phyloP scores from a whole-genome alignment of 1,140 invertebrate species.

The Kradibia gibbosae region DNA sequence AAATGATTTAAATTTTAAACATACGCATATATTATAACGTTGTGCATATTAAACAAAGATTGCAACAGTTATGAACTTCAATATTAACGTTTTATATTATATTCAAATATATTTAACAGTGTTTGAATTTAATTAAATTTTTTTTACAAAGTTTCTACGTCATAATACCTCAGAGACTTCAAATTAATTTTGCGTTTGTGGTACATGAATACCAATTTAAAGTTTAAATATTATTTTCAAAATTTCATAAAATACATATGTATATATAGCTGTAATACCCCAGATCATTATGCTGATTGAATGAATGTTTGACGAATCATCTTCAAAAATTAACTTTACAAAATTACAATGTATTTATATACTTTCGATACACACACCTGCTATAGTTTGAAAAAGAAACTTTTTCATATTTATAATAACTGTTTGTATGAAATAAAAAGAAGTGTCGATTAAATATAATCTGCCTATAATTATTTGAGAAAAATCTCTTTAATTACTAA shows the following conservation, averaged over 20 bases:
- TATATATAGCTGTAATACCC: neutral
- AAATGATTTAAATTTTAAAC: no score
- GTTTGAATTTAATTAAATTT: conserved; percentile 6
- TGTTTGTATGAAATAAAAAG: no score
- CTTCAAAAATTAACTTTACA: neutral
- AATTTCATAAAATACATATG: neutral
- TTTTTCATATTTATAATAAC: no score
- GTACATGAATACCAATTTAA: neutral
- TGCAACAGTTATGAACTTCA: neutral
- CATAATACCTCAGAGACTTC: neutral
- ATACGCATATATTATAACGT: no score
- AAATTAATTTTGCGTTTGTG: neutral
- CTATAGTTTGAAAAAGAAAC: no score
- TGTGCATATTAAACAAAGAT: neutral
- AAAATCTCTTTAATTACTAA: no score
- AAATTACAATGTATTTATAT: neutral
- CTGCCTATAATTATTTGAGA: no score
- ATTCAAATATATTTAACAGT: neutral
- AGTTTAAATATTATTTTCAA: neutral
- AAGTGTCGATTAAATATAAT: no score
- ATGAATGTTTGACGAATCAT: neutral
- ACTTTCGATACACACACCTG: no score
- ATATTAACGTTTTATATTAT: neutral
- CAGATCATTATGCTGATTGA: neutral
- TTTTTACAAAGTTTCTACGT: neutral